Evolutionary conservation across 2,113 vertebrate species (phyloP), one percentile per base, ranked within the genome.

Genomic region (Clarias batrachus): DNA sequence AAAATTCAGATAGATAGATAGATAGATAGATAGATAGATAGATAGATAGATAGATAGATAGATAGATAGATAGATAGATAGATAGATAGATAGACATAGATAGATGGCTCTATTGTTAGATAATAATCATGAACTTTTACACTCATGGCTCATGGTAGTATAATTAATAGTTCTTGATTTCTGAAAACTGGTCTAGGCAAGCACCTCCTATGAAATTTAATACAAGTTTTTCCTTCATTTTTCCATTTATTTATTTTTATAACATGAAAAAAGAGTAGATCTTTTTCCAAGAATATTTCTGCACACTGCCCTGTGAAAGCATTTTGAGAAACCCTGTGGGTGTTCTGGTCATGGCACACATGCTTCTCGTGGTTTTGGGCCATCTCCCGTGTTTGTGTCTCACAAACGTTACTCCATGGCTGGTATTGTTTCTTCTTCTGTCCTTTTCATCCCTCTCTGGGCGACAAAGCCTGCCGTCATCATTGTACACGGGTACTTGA

Each of bases 301-400:
- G 27, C 59, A 79, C 82, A 77, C 41, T 57, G 78, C 30, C 84
- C 71, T 81, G 56, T 85, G 63, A 83, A 89, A 86, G 52, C 41
- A 85, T 87, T 91, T 90, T 91, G 89, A 91, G 87, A 91, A 88
- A 92, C 92, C 86, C 54, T 16, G 95, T 94, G 91, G 95, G 95
- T 30, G 93, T 90, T 89, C 87, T 88, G 91, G 88, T 93, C 85
- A 90, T 80, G 85, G 92, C 90, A 84, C 57, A 87, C 93, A 95
- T 95, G 94, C 94, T 91, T 93, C 83, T 87, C 73, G 30, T 90
- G 90, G 92, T 92, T 93, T 87, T 86, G 91, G 91, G 92, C 91
- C 93, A 85, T 93, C 92, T 92, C 90, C 93, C 89, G 19, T 92
- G 91, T 92, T 94, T 93, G 90, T 93, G 94, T 93, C 95, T 94